These are phyloP conservation scores for Trichosurus vulpecula DNA, from an alignment of 2,797 vertebrate genomes.

Conservation along the genomic window DNA sequence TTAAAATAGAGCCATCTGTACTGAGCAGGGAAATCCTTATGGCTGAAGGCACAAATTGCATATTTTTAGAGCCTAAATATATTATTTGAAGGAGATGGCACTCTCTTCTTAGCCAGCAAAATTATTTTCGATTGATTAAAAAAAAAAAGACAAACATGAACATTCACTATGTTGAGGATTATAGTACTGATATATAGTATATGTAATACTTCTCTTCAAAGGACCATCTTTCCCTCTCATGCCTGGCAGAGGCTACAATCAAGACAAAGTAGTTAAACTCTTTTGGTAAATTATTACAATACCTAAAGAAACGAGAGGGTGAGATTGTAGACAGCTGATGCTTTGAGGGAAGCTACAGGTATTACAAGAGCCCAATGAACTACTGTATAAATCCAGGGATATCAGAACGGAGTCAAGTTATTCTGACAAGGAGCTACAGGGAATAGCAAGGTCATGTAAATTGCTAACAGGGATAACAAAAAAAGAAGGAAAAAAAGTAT, in stretches of 20 bases:
- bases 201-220: background rate
- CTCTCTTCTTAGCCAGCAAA: background rate
- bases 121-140: background rate
- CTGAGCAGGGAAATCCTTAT: background rate
- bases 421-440: background rate
- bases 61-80: background rate
- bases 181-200: background rate
- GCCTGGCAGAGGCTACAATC: background rate
- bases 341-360: background rate
- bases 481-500: background rate
- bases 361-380: background rate
- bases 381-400: background rate
- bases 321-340: background rate
- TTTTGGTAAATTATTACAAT: background rate
- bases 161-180: background rate
- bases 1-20: background rate
- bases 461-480: too few species aligned
- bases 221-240: background rate
- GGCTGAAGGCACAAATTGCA: background rate
- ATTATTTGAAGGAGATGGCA: background rate
- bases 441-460: too few species aligned
- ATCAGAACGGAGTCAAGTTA: background rate
- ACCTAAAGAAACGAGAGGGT: background rate
- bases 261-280: background rate
- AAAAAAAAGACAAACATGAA: background rate